phyloP scores from a whole-genome alignment of 2,888 invertebrate species.

The Heliconius ismenius region DNA sequence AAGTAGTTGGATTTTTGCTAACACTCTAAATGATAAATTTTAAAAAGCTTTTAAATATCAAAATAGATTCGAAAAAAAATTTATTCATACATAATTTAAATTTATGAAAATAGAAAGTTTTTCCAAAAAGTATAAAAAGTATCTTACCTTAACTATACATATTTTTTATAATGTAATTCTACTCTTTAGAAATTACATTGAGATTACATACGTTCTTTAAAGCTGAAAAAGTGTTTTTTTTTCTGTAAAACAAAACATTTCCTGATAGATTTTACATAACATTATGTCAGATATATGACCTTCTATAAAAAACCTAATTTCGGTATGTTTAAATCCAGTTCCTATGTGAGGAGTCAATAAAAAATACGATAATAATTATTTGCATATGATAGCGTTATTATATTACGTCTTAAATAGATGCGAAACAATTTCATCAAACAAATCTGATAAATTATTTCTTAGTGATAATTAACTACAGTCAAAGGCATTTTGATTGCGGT shows the following conservation, averaged over 20 bases:
- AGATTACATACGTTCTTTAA: no score
- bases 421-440: background rate
- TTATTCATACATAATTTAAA: no score
- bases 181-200: no score
- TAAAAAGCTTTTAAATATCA: no score
- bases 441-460: conserved; percentile 13
- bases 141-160: no score
- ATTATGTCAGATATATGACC: background rate
- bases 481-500: background rate
- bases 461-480: background rate
- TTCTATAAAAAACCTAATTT: conserved; percentile 3
- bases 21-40: no score
- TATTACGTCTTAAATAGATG: conserved; percentile 18
- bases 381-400: conserved; percentile 20
- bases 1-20: no score
- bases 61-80: no score
- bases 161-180: no score
- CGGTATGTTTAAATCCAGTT: background rate
- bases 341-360: conserved; percentile 11
- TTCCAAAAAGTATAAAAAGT: no score
- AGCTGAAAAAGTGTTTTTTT: background rate
- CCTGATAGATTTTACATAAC: background rate
- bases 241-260: background rate
- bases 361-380: conserved; percentile 28
- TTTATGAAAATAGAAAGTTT: no score